Conservation (phyloP, 2,888 invertebrate genomes). For the Ditula angustiorana region DNA sequence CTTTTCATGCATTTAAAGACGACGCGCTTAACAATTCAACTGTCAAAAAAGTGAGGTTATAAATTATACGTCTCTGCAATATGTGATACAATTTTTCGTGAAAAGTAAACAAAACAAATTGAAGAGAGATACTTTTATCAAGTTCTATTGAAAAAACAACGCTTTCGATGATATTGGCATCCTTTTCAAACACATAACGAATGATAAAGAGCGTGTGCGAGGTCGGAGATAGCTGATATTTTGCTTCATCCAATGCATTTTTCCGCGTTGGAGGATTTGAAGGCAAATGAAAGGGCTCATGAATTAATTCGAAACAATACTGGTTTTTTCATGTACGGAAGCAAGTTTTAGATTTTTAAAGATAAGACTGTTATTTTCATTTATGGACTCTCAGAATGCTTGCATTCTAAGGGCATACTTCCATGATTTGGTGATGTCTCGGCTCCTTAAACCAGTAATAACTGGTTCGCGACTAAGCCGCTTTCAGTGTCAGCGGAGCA, state of each 20-base stretch:
- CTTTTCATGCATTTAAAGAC: neutral
- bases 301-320: too few species aligned
- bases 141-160: neutral
- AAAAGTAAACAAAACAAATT: neutral
- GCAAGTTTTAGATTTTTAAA: too few species aligned
- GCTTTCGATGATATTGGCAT: neutral
- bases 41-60: neutral
- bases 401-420: too few species aligned
- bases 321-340: too few species aligned
- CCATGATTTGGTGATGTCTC: too few species aligned
- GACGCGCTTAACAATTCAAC: neutral
- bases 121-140: neutral
- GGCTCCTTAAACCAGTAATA: too few species aligned
- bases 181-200: conserved; percentile 9
- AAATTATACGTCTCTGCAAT: neutral
- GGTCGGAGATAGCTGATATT: neutral
- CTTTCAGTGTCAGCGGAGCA: too few species aligned
- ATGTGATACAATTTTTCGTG: too few species aligned
- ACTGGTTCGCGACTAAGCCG: too few species aligned
- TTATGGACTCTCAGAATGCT: too few species aligned
- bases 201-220: neutral
- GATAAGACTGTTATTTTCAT: too few species aligned
- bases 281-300: neutral
- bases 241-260: neutral
- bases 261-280: neutral